Conservation (phyloP, 2,113 vertebrate species). For the Pteruthius melanotis region DNA sequence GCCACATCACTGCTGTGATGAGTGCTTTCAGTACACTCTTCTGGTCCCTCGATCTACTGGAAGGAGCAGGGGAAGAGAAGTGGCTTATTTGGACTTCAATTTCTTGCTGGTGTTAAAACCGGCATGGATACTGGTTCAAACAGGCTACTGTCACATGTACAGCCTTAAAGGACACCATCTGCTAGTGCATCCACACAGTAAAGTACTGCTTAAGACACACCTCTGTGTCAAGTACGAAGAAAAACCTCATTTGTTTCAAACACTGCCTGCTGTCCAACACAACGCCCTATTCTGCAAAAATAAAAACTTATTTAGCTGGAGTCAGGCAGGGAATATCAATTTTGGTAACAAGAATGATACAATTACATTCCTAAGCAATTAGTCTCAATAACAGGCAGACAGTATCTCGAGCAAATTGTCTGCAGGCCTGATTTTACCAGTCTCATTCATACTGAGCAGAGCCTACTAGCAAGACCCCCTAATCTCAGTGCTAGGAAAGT, state of each 20-base stretch:
- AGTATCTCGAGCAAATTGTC: background rate
- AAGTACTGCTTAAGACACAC: background rate
- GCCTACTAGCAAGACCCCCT: background rate
- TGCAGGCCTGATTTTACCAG: background rate
- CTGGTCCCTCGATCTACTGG: background rate
- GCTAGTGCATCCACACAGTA: background rate
- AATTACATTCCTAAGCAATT: background rate
- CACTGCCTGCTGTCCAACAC: background rate
- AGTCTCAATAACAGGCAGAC: background rate
- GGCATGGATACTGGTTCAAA: background rate
- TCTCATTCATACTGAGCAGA: background rate
- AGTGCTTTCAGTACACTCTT: background rate
- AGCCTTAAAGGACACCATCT: background rate
- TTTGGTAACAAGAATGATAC: background rate
- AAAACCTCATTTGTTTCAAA: slow-evolving; percentile 9
- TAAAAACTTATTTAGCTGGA: background rate
- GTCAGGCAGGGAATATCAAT: background rate
- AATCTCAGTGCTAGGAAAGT: background rate
- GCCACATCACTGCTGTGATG: background rate
- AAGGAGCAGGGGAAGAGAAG: background rate
- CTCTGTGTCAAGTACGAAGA: background rate
- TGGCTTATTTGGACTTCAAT: background rate
- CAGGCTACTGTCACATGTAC: background rate
- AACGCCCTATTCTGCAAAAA: background rate
- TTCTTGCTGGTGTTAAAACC: background rate